Evolutionary conservation across 2,113 vertebrate species (phyloP).

Genomic region (Lycaon pictus): DNA sequence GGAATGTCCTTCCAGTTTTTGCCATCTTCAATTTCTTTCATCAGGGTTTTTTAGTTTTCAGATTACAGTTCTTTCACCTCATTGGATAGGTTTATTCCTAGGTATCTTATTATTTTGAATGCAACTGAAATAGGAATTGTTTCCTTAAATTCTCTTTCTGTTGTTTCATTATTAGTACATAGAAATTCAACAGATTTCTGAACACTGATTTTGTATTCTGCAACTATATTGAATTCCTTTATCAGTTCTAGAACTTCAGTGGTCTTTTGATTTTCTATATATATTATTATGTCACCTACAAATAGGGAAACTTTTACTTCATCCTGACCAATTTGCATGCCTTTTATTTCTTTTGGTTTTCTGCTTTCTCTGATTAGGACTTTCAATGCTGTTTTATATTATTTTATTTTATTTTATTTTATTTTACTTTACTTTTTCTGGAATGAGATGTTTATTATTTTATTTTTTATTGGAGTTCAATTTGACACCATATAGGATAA

Average conservation of each 20-base stretch:
- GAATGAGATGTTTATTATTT: too few relatives aligned
- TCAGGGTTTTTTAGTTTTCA: background rate
- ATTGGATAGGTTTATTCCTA: background rate
- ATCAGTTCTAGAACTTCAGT: background rate
- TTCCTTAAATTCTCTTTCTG: background rate
- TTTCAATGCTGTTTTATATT: background rate
- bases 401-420: too few relatives aligned
- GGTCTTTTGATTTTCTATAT: background rate
- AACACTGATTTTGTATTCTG: background rate
- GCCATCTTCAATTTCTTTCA: background rate
- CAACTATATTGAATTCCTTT: background rate
- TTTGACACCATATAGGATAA: too few relatives aligned
- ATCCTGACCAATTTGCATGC: background rate
- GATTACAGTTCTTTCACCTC: background rate
- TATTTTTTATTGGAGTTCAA: too few relatives aligned
- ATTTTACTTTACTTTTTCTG: too few relatives aligned
- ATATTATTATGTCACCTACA: background rate
- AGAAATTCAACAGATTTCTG: background rate
- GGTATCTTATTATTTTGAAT: background rate
- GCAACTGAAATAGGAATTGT: background rate
- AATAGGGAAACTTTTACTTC: background rate
- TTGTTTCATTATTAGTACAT: background rate
- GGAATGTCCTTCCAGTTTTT: background rate
- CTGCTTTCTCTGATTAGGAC: background rate
- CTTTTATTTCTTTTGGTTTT: background rate